phyloP scores from a whole-genome alignment of 2,888 invertebrate species.

The Platerodrilus igneus region DNA sequence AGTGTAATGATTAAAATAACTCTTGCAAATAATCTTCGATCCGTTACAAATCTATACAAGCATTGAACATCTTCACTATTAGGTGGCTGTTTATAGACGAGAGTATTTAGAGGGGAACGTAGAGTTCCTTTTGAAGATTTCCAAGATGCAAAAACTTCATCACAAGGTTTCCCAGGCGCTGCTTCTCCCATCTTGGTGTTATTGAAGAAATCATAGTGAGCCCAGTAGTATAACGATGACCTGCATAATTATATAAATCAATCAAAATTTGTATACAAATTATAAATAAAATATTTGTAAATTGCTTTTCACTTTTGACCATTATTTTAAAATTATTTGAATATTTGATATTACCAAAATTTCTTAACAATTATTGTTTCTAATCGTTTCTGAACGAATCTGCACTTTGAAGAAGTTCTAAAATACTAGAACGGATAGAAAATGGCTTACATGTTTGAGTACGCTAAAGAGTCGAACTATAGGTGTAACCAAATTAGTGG shows the following conservation, averaged over 20 bases:
- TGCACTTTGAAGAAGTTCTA: too few relatives aligned
- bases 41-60: constrained; percentile 78
- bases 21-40: constrained; percentile 73
- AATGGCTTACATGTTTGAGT: too few relatives aligned
- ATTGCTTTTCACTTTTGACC: too few relatives aligned
- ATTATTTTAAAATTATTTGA: too few relatives aligned
- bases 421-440: too few relatives aligned
- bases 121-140: constrained; percentile 69
- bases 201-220: constrained; percentile 91
- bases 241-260: too few relatives aligned
- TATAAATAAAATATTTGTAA: too few relatives aligned
- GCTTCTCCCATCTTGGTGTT: constrained; percentile 82
- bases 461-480: too few relatives aligned
- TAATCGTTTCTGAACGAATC: too few relatives aligned
- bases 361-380: too few relatives aligned
- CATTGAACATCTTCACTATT: constrained; percentile 73
- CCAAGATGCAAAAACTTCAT: constrained; percentile 85
- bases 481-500: too few relatives aligned
- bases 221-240: constrained; percentile 91
- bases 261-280: constrained; percentile 1
- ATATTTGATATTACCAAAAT: too few relatives aligned
- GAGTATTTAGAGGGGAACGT: constrained; percentile 78
- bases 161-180: constrained; percentile 75
- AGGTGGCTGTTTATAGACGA: constrained; percentile 77
- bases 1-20: constrained; percentile 72